These are phyloP conservation scores for Caenorhabditis sulstoni DNA, from an alignment of 2,888 invertebrate species.

Conservation along the genomic window DNA sequence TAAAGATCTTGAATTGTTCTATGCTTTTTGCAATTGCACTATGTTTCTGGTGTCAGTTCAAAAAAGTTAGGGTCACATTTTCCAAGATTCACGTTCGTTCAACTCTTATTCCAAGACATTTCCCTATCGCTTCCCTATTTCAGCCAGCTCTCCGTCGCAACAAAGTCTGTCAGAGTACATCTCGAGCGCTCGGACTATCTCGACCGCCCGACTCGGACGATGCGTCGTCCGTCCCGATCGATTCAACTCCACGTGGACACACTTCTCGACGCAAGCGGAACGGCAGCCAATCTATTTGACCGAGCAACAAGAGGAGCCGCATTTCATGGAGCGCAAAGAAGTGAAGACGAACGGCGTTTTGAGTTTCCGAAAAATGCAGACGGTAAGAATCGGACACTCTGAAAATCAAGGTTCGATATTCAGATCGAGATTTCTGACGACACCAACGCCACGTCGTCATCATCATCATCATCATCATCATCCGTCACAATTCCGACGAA, in stretches of 20 bases:
- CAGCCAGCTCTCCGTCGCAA: conserved; percentile 26
- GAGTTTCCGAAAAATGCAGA: conserved; percentile 31
- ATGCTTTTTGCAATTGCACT: too few species aligned
- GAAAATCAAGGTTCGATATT: not conserved
- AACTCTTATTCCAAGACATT: not conserved
- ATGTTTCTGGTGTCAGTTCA: too few species aligned
- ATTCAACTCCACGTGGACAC: conserved; percentile 54
- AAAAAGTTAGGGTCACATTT: too few species aligned
- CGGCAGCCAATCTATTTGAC: conserved; percentile 16
- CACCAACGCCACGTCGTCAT: not conserved
- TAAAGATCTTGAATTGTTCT: too few species aligned
- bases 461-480: not conserved
- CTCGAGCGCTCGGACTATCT: conserved; percentile 5
- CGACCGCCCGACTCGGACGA: conserved; percentile 17
- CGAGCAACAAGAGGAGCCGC: conserved; percentile 31
- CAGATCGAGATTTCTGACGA: not conserved
- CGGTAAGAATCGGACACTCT: not conserved
- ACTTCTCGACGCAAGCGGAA: conserved; percentile 39
- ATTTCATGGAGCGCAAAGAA: conserved; percentile 16
- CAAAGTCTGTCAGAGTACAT: conserved; percentile 18
- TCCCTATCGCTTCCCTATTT: not conserved
- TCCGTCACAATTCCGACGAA: conserved; percentile 16
- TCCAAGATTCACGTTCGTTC: too few species aligned
- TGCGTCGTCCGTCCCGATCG: conserved; percentile 39
- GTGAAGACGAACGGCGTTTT: conserved; percentile 27